phyloP scores from a whole-genome alignment of 1,140 invertebrate species.

The Scaptomyza montana region DNA sequence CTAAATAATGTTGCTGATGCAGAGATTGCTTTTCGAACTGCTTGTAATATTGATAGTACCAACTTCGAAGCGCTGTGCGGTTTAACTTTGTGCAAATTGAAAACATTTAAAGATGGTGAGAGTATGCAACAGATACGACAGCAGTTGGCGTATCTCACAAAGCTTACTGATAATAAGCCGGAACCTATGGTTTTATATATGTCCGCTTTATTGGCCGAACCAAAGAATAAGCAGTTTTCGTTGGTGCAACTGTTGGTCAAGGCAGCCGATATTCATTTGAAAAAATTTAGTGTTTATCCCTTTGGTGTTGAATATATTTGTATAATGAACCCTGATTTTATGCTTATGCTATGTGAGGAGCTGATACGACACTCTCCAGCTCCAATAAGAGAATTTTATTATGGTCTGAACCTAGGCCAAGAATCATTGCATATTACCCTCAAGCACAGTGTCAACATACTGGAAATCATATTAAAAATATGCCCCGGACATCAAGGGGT shows the following conservation, averaged over 20 bases:
- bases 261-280: conserved; percentile 89
- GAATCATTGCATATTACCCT: conserved; percentile 84
- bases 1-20: conserved; percentile 87
- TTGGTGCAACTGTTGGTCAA: conserved; percentile 87
- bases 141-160: conserved; percentile 93
- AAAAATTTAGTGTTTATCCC: conserved; percentile 86
- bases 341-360: conserved; percentile 91
- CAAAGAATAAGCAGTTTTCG: conserved; percentile 85
- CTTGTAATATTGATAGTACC: conserved; percentile 92
- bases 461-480: conserved; percentile 90
- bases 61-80: conserved; percentile 91
- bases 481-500: conserved; percentile 89
- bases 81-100: conserved; percentile 92
- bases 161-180: conserved; percentile 89
- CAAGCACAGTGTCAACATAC: conserved; percentile 86
- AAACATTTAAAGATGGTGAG: conserved; percentile 82
- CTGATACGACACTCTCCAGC: conserved; percentile 90
- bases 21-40: conserved; percentile 90
- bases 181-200: conserved; percentile 88
- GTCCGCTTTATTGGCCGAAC: conserved; percentile 87
- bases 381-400: conserved; percentile 78
- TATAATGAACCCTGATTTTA: conserved; percentile 92
- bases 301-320: conserved; percentile 91
- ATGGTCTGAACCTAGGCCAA: conserved; percentile 80
- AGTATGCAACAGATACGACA: conserved; percentile 89